Percentiles rank a stretch among this genome's conserved stretches.
These are phyloP conservation scores for Polyergus mexicanus DNA, from an alignment of 1,140 invertebrate species.

Conservation along the genomic window DNA sequence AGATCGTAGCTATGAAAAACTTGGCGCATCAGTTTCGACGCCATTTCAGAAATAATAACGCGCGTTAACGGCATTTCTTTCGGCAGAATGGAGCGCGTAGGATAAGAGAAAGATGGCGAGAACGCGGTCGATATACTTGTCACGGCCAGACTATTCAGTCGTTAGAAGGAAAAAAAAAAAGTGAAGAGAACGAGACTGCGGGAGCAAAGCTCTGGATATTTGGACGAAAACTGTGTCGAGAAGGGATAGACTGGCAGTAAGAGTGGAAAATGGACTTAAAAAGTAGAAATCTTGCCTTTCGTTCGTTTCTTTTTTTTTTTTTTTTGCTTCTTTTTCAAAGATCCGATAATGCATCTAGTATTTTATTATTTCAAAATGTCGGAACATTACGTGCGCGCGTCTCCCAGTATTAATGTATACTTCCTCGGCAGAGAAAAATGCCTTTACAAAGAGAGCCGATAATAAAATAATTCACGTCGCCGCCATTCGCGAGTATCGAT, in stretches of 20 bases:
- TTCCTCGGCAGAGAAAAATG: conserved; percentile 12
- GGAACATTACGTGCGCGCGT: background rate
- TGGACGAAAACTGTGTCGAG: conserved; percentile 50
- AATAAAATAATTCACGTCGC: conserved; percentile 62
- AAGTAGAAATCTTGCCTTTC: conserved; percentile 44
- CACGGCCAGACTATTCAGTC: conserved; percentile 59
- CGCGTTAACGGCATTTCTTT: conserved; percentile 65
- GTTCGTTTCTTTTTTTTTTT: conserved; percentile 12
- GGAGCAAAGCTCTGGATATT: conserved; percentile 55
- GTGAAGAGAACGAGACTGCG: conserved; percentile 33
- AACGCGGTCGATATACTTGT: conserved; percentile 71
- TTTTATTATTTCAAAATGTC: conserved; percentile 38
- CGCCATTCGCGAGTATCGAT: conserved; percentile 55
- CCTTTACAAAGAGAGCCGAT: conserved; percentile 28
- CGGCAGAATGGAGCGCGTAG: conserved; percentile 16
- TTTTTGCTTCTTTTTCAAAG: background rate
- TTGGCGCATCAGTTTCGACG: background rate
- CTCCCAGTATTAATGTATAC: conserved; percentile 6
- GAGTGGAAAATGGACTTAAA: conserved; percentile 62
- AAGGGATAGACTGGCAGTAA: conserved; percentile 50
- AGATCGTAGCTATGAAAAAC: conserved; percentile 16
- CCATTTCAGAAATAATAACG: conserved; percentile 41
- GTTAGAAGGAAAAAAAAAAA: conserved; percentile 54
- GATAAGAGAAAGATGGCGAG: conserved; percentile 31
- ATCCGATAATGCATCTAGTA: background rate